A percentile compares a stretch with the other conserved stretches of the same genome.
phyloP scores from a whole-genome alignment of 2,113 vertebrate genomes.

The Trachemys scripta region DNA sequence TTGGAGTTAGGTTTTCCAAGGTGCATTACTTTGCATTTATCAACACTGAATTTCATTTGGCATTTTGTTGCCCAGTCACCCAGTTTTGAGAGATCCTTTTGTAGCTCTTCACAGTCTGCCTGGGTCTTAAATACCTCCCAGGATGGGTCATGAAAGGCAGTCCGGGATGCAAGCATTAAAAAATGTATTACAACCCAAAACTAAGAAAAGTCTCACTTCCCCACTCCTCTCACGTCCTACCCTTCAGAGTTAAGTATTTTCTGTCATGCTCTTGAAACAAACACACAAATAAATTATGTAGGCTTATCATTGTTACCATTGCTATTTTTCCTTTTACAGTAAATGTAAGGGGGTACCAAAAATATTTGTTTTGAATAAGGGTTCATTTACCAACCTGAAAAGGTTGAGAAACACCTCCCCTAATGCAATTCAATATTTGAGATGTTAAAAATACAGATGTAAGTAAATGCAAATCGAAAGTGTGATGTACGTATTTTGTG shows the following conservation, averaged over 20 bases:
- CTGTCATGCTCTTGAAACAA: neutral
- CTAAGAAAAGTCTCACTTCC: neutral
- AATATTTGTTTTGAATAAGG: accelerated
- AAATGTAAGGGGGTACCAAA: neutral
- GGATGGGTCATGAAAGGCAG: neutral
- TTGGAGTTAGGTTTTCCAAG: too few species aligned
- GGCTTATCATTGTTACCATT: neutral
- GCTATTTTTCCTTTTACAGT: neutral
- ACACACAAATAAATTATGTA: neutral
- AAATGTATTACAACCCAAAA: neutral
- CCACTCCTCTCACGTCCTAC: neutral
- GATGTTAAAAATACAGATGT: neutral
- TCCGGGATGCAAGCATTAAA: neutral
- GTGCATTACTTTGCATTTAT: too few species aligned
- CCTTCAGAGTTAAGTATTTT: neutral
- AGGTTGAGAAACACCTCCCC: neutral
- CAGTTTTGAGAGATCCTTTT: too few species aligned
- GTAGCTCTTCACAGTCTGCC: too few species aligned
- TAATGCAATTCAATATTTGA: neutral
- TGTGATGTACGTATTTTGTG: neutral
- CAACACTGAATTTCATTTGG: too few species aligned
- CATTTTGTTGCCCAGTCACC: too few species aligned
- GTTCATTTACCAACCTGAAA: neutral
- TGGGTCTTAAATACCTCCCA: neutral
- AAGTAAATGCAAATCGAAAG: neutral